A percentile compares a stretch with the other conserved stretches of the same genome.
phyloP scores from a whole-genome alignment of 2,888 invertebrate genomes.

The Troides aeacus region DNA sequence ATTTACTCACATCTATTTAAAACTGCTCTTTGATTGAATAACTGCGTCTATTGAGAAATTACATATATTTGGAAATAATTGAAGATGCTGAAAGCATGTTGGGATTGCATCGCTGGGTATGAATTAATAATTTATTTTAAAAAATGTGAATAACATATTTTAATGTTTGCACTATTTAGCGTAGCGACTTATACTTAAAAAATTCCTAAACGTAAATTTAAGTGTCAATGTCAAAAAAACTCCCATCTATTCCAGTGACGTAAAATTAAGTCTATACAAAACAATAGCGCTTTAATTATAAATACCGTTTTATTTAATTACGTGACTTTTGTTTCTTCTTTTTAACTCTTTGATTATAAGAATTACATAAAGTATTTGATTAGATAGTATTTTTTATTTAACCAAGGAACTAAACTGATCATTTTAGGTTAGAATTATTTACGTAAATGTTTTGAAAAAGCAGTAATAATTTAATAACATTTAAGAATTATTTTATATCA shows the following conservation, averaged over 20 bases:
- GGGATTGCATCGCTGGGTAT: slow-evolving; percentile 69
- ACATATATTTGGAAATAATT: slow-evolving; percentile 34
- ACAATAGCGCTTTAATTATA: slow-evolving; percentile 3
- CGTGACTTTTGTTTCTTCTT: background rate
- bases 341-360: background rate
- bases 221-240: slow-evolving; percentile 38
- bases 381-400: background rate
- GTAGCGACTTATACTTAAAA: background rate
- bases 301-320: background rate
- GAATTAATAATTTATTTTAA: slow-evolving; percentile 35
- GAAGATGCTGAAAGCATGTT: slow-evolving; percentile 72
- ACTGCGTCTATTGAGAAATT: slow-evolving; percentile 22
- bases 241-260: slow-evolving; percentile 5
- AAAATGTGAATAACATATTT: background rate
- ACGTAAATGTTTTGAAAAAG: background rate
- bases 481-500: background rate
- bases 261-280: slow-evolving; percentile 5
- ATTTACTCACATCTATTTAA: slow-evolving; percentile 41
- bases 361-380: background rate
- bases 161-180: background rate
- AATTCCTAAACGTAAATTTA: slow-evolving; percentile 27
- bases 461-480: background rate
- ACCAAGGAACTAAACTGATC: background rate
- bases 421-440: background rate
- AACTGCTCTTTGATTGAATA: slow-evolving; percentile 36